Conservation (phyloP, 1,140 invertebrate genomes). For the Bombus terrestris region DNA sequence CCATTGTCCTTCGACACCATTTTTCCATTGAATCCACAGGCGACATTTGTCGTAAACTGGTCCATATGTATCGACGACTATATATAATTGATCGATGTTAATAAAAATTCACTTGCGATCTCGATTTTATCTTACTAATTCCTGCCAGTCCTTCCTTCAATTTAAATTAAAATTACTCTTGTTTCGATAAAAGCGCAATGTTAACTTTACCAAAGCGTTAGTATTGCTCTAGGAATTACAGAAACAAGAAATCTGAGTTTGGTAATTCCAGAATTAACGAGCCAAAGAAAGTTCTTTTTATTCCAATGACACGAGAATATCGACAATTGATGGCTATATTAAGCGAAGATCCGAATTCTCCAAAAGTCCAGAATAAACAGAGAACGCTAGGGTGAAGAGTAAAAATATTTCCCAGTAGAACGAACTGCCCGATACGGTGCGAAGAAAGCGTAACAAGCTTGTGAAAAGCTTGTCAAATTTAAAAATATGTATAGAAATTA, state of each 20-base stretch:
- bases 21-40: not conserved
- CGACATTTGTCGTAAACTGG: not conserved
- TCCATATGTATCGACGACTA: not conserved
- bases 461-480: not conserved
- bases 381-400: not conserved
- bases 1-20: not conserved
- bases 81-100: not conserved
- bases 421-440: not conserved
- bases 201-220: not conserved
- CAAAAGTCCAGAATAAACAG: not conserved
- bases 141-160: too few relatives aligned
- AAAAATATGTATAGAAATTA: not conserved
- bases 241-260: not conserved
- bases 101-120: not conserved
- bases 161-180: not conserved
- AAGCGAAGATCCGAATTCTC: not conserved
- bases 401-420: not conserved
- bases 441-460: not conserved
- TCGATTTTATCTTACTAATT: not conserved
- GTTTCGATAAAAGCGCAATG: too few relatives aligned
- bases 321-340: not conserved
- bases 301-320: not conserved
- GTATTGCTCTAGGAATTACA: not conserved
- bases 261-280: not conserved
- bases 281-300: not conserved